Evolutionary conservation across 2,797 vertebrate genomes (phyloP), one percentile per base, ranked within the genome.

Genomic region (Babyrousa celebensis): DNA sequence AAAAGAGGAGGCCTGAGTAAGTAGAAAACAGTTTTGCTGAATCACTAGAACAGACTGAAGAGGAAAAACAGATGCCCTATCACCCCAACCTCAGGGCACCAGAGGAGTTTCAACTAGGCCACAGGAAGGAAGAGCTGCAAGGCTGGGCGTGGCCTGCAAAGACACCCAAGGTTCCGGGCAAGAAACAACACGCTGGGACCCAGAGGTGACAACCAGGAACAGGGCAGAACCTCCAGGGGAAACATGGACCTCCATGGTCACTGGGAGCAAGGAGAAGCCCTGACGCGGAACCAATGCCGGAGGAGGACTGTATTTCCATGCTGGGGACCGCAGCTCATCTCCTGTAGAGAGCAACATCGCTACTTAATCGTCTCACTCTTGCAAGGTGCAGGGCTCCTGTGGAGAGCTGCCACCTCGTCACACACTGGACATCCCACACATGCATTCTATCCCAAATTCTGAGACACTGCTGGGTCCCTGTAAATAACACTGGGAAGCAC

Each of bases 391-490:
- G 60, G 36, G 54, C 60, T 54, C 52, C 40, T 9, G 0, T 1
- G 1, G 78, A 67, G 52, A 72, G 89, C 29, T 43, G 54, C 4
- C 43, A 27, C 25, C 40, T 52, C 16, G 11, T 29, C n/a, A 56
- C 9, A 23, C 2, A 1, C 5, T n/a, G 29, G 43, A 40, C 0
- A 1, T 12, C 29, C 4, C 6, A 21, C 56, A 17, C 0, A 0
- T 1, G 18, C 74, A 14, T 25, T 23, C 62, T 82, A 68, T 23
- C n/a, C 11, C 10, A 0, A 12, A 18, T 8, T 40, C 25, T 1
- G 62, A 71, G 82, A 70, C 27, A 6, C 15, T 1, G 29, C n/a
- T 63, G 40, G 74, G 21, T 21, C 16, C 36, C 16, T n/a, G 54
- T 65, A 74, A 62, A 63, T 4, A 15, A 60, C 65, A 65, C 17